Conservation (phyloP, 2,888 invertebrate genomes). For the Kryphioiulus occultus region DNA sequence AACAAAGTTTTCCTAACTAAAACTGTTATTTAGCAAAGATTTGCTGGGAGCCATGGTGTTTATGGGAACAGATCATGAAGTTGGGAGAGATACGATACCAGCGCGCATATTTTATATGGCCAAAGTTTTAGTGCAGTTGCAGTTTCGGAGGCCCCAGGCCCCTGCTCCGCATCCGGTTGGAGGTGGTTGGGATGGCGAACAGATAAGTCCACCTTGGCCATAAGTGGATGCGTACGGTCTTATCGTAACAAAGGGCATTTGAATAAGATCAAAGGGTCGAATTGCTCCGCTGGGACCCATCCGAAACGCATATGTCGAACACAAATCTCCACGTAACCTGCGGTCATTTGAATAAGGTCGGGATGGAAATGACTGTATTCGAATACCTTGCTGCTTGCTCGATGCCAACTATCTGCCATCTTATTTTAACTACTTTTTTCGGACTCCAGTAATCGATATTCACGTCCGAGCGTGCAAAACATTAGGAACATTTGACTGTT, state of each 20-base stretch:
- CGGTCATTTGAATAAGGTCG: conserved; percentile 41
- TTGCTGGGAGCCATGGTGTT: conserved; percentile 14
- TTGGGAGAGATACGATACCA: background rate
- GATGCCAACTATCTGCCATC: conserved; percentile 1
- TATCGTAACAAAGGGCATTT: conserved; percentile 35
- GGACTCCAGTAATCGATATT: background rate
- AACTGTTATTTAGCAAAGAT: conserved; percentile 10
- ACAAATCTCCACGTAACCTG: conserved; percentile 41
- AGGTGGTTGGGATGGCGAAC: background rate
- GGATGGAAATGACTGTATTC: background rate
- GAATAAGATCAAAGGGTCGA: conserved; percentile 43
- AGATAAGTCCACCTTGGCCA: conserved; percentile 14
- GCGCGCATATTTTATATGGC: background rate
- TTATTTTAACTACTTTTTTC: conserved; percentile 12
- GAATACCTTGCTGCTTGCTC: background rate
- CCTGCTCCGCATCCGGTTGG: conserved; percentile 11
- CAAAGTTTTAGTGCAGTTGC: background rate
- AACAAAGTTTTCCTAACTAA: conserved; percentile 11
- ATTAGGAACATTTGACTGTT: background rate
- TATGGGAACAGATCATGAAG: conserved; percentile 17
- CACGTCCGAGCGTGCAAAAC: background rate
- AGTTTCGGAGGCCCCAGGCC: background rate
- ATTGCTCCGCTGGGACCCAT: conserved; percentile 36
- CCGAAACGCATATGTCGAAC: conserved; percentile 17
- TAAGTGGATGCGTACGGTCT: conserved; percentile 2